phyloP scores from a whole-genome alignment of 2,797 vertebrate species.

The Buphagus erythrorhynchus region DNA sequence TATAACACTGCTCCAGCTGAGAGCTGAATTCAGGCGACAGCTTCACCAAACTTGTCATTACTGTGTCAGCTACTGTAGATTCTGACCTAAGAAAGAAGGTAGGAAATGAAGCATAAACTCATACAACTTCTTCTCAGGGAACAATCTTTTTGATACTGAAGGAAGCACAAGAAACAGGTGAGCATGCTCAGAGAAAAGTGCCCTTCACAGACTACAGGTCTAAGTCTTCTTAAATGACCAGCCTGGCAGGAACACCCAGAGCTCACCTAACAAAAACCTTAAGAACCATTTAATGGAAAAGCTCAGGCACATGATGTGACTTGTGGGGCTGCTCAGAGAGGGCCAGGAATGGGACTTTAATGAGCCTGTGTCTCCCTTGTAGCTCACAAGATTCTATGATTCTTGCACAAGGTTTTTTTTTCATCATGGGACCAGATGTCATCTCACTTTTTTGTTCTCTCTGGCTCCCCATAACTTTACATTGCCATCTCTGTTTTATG shows the following conservation, averaged over 20 bases:
- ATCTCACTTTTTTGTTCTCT: not conserved
- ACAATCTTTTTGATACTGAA: not conserved
- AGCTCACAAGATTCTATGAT: not conserved
- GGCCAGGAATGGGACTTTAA: not conserved
- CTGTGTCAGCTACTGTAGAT: not conserved
- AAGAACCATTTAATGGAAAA: not conserved
- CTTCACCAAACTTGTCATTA: not conserved
- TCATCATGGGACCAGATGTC: not conserved
- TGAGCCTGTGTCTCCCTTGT: not conserved
- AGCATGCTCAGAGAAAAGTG: not conserved
- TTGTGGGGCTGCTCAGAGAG: not conserved
- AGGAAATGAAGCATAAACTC: not conserved
- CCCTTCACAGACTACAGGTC: accelerated
- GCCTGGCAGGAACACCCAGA: not conserved
- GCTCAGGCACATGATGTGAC: not conserved
- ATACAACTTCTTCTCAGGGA: not conserved
- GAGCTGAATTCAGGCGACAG: not conserved
- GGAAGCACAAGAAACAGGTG: not conserved
- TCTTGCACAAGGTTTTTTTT: not conserved
- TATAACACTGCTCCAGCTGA: not conserved
- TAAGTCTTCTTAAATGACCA: not conserved
- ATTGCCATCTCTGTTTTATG: not conserved
- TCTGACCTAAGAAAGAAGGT: not conserved
- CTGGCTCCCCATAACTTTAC: accelerated
- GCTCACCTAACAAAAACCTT: not conserved